Percentiles rank a stretch among this genome's conserved stretches.
phyloP scores from a whole-genome alignment of 2,797 vertebrate species.

The Poeciliopsis gracilis region DNA sequence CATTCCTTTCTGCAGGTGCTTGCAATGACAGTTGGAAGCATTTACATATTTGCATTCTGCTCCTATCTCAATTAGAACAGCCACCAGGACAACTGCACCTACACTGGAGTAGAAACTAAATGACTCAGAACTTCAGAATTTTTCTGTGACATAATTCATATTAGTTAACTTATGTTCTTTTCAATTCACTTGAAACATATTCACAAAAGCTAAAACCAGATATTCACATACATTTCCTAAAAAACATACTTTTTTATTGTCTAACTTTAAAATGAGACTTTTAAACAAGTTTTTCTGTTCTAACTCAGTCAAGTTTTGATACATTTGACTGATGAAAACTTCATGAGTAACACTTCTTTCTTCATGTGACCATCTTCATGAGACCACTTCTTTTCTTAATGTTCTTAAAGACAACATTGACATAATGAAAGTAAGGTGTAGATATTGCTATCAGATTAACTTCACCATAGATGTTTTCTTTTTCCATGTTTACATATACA shows the following conservation, averaged over 20 bases:
- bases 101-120: background rate
- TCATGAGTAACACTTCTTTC: background rate
- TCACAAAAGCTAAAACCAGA: background rate
- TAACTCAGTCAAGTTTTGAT: background rate
- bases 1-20: background rate
- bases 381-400: background rate
- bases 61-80: background rate
- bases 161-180: background rate
- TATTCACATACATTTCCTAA: background rate
- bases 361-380: background rate
- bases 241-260: background rate
- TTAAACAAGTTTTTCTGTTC: background rate
- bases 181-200: background rate
- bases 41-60: slow-evolving; percentile 26
- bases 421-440: background rate
- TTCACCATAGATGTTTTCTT: no score
- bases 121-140: background rate
- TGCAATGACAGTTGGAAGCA: slow-evolving; percentile 5
- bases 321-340: background rate
- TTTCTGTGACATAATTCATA: background rate
- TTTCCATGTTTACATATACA: no score
- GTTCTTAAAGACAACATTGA: background rate
- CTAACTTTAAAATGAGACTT: background rate
- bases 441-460: no score
- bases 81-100: background rate